phyloP scores from a whole-genome alignment of 2,797 vertebrate species.

The Leptatherina wallacei region DNA sequence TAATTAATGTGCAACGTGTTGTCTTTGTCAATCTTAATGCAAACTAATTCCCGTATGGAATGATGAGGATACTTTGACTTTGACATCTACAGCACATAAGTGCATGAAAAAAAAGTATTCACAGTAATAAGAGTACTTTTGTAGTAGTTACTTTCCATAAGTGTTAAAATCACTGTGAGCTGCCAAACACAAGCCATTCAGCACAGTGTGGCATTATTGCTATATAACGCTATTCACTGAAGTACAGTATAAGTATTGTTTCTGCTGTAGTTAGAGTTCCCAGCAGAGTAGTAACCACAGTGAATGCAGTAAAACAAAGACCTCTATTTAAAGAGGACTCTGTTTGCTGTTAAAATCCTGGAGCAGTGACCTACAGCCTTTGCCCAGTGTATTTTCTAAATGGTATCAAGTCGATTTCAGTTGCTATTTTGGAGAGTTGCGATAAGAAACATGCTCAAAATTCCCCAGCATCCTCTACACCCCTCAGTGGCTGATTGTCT shows the following conservation, averaged over 20 bases:
- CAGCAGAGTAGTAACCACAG: slow-evolving; percentile 66
- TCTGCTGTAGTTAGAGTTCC: slow-evolving; percentile 67
- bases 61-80: not conserved
- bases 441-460: slow-evolving; percentile 32
- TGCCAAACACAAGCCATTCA: slow-evolving; percentile 43
- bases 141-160: slow-evolving; percentile 32
- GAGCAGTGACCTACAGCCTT: slow-evolving; percentile 42
- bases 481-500: slow-evolving; percentile 48
- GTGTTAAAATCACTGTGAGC: slow-evolving; percentile 29
- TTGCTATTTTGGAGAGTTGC: slow-evolving; percentile 51
- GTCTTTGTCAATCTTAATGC: too few relatives aligned
- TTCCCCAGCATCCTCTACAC: slow-evolving; percentile 34
- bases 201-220: slow-evolving; percentile 27
- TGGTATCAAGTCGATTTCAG: slow-evolving; percentile 50
- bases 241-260: slow-evolving; percentile 74
- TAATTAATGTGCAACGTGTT: too few relatives aligned
- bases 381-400: slow-evolving; percentile 51
- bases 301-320: slow-evolving; percentile 75
- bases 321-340: slow-evolving; percentile 60
- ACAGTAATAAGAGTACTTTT: slow-evolving; percentile 4
- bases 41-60: not conserved
- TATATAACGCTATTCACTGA: slow-evolving; percentile 45
- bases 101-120: slow-evolving; percentile 12
- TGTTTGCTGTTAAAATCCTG: slow-evolving; percentile 68
- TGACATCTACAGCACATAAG: not conserved